A percentile compares a stretch with the other conserved stretches of the same genome.
These are phyloP conservation scores for Caenorhabditis doughertyi DNA, from an alignment of 2,888 invertebrate species.

Conservation along the genomic window DNA sequence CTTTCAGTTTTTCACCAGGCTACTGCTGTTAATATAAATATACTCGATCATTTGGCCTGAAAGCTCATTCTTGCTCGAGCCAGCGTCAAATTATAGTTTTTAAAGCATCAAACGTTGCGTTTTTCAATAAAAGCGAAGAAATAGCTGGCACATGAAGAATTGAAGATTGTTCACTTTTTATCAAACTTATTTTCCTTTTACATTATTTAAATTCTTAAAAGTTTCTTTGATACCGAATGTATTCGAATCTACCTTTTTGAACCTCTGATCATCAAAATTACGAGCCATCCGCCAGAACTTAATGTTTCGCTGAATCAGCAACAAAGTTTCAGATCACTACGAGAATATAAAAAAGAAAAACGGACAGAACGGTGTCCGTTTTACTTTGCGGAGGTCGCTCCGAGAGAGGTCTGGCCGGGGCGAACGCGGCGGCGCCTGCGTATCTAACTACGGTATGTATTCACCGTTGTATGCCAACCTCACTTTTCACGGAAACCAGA, in stretches of 20 bases:
- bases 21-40: not conserved
- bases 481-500: conserved; percentile 43
- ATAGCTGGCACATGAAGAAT: too few species aligned
- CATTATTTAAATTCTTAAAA: too few species aligned
- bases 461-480: conserved; percentile 59
- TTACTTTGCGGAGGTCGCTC: conserved; percentile 30
- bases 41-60: too few species aligned
- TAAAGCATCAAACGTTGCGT: too few species aligned
- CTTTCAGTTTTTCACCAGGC: not conserved
- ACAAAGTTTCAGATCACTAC: conserved; percentile 9
- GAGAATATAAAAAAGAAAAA: conserved; percentile 1
- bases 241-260: conserved; percentile 58
- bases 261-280: conserved; percentile 53
- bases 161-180: not conserved
- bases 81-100: too few species aligned
- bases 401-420: conserved; percentile 35
- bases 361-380: conserved; percentile 30
- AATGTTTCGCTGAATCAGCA: conserved; percentile 21
- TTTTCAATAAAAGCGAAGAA: not conserved
- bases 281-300: conserved; percentile 47
- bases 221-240: too few species aligned
- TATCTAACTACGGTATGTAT: conserved; percentile 66
- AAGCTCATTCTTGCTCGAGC: too few species aligned
- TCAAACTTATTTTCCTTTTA: too few species aligned
- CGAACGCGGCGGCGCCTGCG: conserved; percentile 62